These are phyloP conservation scores for Toxonevra muliebris DNA, from an alignment of 2,888 invertebrate species.

Conservation along the genomic window DNA sequence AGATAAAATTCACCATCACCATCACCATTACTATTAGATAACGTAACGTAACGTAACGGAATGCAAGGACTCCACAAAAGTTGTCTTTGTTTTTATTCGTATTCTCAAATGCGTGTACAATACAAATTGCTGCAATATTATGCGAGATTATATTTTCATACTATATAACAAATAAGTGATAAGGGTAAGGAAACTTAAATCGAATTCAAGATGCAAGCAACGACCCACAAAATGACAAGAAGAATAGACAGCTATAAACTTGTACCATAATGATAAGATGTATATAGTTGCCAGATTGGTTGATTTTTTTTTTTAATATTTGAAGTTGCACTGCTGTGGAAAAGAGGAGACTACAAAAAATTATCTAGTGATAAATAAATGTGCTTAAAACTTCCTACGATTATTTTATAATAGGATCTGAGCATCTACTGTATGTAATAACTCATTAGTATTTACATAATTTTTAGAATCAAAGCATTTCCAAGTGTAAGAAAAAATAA, in stretches of 20 bases:
- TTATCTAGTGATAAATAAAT: too few species aligned
- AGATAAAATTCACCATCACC: conserved; percentile 24
- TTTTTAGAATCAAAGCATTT: too few species aligned
- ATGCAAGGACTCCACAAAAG: too few species aligned
- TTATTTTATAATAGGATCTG: too few species aligned
- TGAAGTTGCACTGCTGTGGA: too few species aligned
- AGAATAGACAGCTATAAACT: neutral
- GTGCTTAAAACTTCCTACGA: too few species aligned
- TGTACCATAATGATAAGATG: conserved; percentile 6
- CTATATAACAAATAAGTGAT: conserved; percentile 3
- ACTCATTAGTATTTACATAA: too few species aligned
- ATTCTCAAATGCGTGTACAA: conserved; percentile 37
- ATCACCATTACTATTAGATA: neutral
- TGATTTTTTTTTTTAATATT: too few species aligned
- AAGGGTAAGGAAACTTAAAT: conserved; percentile 26
- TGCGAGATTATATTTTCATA: conserved; percentile 53
- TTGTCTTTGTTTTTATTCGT: neutral
- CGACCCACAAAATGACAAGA: conserved; percentile 44
- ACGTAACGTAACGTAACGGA: too few species aligned
- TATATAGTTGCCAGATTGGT: neutral
- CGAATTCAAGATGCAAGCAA: conserved; percentile 38
- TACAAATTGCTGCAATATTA: conserved; percentile 57
- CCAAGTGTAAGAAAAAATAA: too few species aligned
- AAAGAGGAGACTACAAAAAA: too few species aligned
- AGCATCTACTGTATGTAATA: too few species aligned